Evolutionary conservation across 2,888 invertebrate genomes (phyloP).

Genomic region (Rhopalosiphum nymphaeae): DNA sequence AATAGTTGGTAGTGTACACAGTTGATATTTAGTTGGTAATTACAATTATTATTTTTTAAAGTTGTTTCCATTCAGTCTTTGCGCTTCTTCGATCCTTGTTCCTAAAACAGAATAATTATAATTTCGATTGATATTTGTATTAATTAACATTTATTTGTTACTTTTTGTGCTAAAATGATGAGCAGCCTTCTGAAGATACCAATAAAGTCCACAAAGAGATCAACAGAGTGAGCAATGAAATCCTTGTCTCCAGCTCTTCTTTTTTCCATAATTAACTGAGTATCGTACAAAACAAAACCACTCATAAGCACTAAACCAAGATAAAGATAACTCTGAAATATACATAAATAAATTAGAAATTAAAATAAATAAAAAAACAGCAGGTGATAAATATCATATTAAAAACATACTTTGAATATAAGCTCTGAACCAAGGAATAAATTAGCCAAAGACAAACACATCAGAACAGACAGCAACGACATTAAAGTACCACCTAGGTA

Average conservation of each 20-base stretch:
- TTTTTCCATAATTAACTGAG: constrained; percentile 96
- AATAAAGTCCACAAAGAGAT: constrained; percentile 95
- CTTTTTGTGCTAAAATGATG: constrained; percentile 91
- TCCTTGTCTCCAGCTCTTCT: constrained; percentile 90
- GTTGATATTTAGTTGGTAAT: constrained; percentile 49
- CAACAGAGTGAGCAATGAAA: constrained; percentile 91
- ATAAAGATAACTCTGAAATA: constrained; percentile 83
- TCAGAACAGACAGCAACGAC: constrained; percentile 84
- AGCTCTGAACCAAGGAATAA: constrained; percentile 87
- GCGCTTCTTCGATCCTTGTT: constrained; percentile 64
- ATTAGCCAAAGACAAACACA: constrained; percentile 84
- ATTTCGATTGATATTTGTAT: not conserved
- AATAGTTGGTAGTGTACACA: constrained; percentile 52
- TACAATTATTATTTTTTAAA: constrained; percentile 7
- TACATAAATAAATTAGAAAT: constrained; percentile 18
- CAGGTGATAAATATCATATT: constrained; percentile 1
- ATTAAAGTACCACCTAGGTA: constrained; percentile 91
- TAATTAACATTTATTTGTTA: constrained; percentile 69
- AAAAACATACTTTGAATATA: constrained; percentile 78
- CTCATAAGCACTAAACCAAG: constrained; percentile 92
- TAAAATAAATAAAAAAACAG: not conserved
- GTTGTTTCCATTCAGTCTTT: constrained; percentile 59
- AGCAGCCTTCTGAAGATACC: constrained; percentile 93
- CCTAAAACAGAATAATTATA: constrained; percentile 32
- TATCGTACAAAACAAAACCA: constrained; percentile 95